These are phyloP conservation scores for Lucinisca nassula DNA, from an alignment of 2,888 invertebrate species.

Conservation along the genomic window DNA sequence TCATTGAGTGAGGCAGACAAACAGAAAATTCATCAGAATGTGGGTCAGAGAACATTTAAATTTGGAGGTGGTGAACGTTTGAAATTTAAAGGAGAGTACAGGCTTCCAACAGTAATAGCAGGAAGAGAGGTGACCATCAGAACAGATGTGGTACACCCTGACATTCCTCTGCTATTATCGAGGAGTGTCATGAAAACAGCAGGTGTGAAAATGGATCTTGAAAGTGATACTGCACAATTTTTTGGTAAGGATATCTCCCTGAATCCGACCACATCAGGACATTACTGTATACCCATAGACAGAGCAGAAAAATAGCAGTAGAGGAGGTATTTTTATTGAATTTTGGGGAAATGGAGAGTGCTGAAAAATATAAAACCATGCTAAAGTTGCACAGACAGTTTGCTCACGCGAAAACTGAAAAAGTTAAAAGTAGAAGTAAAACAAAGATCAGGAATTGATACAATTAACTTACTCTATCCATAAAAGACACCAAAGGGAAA, in stretches of 20 bases:
- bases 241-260: too few species aligned
- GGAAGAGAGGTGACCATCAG: constrained; percentile 8
- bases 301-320: too few species aligned
- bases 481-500: too few species aligned
- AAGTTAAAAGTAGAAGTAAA: too few species aligned
- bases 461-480: too few species aligned
- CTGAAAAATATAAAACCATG: background rate
- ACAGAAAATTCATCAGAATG: background rate
- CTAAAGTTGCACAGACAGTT: constrained; percentile 30
- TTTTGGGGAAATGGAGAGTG: background rate
- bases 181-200: too few species aligned
- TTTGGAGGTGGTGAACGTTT: constrained; percentile 8
- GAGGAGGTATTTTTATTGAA: too few species aligned
- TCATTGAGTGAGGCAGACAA: constrained; percentile 19
- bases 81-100: background rate
- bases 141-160: constrained; percentile 28
- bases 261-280: too few species aligned
- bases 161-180: constrained; percentile 17
- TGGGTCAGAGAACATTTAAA: constrained; percentile 15
- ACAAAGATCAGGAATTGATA: too few species aligned
- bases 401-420: constrained; percentile 48
- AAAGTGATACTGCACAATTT: too few species aligned
- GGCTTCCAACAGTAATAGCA: background rate
- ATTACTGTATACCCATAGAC: too few species aligned
- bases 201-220: too few species aligned